Conservation (phyloP, 2,113 vertebrate genomes). For the Variabilichromis moorii region DNA sequence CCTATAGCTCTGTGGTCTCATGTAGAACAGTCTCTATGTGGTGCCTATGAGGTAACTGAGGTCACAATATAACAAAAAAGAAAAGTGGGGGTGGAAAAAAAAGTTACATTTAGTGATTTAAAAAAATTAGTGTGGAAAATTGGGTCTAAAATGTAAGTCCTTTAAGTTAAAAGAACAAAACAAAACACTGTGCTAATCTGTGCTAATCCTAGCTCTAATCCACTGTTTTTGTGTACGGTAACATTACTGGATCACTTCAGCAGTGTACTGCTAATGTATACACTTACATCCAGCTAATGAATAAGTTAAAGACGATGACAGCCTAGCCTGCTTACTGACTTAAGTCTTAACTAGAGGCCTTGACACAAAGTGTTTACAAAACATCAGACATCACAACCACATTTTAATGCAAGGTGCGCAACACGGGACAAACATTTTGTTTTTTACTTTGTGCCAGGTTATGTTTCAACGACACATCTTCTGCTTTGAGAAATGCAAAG, state of each 20-base stretch:
- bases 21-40: background rate
- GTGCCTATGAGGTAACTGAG: conserved; percentile 32
- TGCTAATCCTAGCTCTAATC: conserved; percentile 22
- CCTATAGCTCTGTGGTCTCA: background rate
- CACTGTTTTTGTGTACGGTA: conserved; percentile 1
- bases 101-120: background rate
- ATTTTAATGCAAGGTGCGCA: conserved; percentile 14
- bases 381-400: conserved; percentile 19
- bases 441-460: conserved; percentile 21
- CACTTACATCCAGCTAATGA: conserved; percentile 46
- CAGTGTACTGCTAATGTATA: conserved; percentile 22
- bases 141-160: background rate
- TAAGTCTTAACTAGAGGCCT: background rate
- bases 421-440: background rate
- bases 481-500: background rate
- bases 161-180: background rate
- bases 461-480: background rate
- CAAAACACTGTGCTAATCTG: background rate
- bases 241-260: conserved; percentile 1
- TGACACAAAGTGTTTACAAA: background rate
- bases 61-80: background rate
- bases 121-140: background rate
- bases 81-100: background rate
- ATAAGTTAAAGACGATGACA: conserved; percentile 24
- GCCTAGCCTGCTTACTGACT: background rate